Evolutionary conservation across 1,140 invertebrate genomes (phyloP), one percentile per base, ranked within the genome.

Genomic region (Limonius californicus): DNA sequence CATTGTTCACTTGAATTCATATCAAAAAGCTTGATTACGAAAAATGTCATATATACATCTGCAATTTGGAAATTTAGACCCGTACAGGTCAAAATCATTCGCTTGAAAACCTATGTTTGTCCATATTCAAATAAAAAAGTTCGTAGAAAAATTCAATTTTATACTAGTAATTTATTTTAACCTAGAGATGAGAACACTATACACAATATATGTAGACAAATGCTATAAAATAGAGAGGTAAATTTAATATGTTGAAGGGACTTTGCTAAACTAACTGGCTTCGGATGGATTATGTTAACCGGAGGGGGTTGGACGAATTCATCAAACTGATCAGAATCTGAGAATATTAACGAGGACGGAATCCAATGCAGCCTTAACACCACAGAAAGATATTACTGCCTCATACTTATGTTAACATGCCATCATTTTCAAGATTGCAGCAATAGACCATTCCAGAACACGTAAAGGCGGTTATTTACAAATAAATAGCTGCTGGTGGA

Each of bases 271-370:
- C 66, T 73, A 63, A 81, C 76, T 45, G 82, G 82, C 74, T 81
- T 84, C 21, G 84, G 85, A 76, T 87, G 85, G 59, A 86, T 81
- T 71, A 87, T 86, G 68, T 86, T 85, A 54, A 86, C 84, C 18
- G 84, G 84, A 45, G 85, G 84, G 42, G 85, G 85, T 58, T 84
- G 82, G 61, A 84, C 80, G 65, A 85, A 79, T 57, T 82, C 84
- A 66, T 87, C 85, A 59, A 86, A 87, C 62, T 81, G 78, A 57
- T 62, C 61, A 6, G 79, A 72, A 70, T 85, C 82, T 18, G 70
- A 75, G 65, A 81, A 81, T 68, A 81, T 82, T 65, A 81, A 69
- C 12, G 82, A 83, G 59, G 82, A 83, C 62, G 82, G 82, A 69
- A 83, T 83, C 82, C 82, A 83, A 68, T 78, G 77, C 62, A 76